These are phyloP conservation scores for Xestoiulus laeticollis DNA, from an alignment of 2,888 invertebrate species.

Conservation along the genomic window DNA sequence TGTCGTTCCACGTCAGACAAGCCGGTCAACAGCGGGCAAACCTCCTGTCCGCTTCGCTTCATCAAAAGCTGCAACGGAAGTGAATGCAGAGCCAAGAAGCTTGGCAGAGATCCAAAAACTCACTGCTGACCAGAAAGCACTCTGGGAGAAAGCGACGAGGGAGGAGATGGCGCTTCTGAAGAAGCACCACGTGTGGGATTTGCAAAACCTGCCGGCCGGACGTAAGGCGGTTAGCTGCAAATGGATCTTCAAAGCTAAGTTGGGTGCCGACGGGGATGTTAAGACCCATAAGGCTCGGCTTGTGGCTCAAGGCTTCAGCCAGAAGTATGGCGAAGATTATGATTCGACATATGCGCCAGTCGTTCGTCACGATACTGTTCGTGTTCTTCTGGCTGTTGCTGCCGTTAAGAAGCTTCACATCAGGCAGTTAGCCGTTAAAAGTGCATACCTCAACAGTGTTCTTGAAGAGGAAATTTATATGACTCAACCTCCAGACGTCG, in stretches of 20 bases:
- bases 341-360: neutral
- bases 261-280: neutral
- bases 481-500: neutral
- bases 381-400: neutral
- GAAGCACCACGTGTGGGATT: neutral
- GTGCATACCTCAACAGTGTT: neutral
- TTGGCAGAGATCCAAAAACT: neutral
- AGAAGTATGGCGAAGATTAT: neutral
- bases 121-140: neutral
- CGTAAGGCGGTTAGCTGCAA: neutral
- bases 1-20: too few species aligned
- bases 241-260: neutral
- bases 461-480: neutral
- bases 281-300: neutral
- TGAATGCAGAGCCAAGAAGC: neutral
- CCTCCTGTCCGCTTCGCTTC: neutral
- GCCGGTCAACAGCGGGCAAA: neutral
- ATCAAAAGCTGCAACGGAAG: too few species aligned
- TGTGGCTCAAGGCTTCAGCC: neutral
- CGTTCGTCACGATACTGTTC: neutral
- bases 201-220: neutral
- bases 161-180: neutral
- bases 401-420: neutral
- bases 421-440: neutral
- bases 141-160: neutral